Percentiles rank a stretch among this genome's conserved stretches.
phyloP scores from a whole-genome alignment of 2,888 invertebrate species.

The Orthosia gracilis region DNA sequence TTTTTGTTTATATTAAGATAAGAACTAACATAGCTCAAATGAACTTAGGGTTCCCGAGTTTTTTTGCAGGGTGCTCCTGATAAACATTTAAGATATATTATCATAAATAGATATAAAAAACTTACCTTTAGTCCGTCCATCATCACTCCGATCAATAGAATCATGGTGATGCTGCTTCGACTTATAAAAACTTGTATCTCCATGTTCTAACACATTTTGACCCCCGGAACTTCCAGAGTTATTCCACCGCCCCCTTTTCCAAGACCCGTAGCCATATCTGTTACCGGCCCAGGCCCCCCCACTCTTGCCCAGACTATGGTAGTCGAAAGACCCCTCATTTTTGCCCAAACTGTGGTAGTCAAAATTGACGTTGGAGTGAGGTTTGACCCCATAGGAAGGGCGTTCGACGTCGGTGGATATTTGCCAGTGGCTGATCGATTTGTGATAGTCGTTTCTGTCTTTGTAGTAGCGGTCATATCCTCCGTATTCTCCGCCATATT shows the following conservation, averaged over 20 bases:
- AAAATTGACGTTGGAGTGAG: conserved; percentile 74
- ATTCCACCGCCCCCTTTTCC: conserved; percentile 84
- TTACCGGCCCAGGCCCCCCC: conserved; percentile 60
- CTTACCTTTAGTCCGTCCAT: conserved; percentile 77
- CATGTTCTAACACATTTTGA: conserved; percentile 75
- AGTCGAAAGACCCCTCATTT: conserved; percentile 79
- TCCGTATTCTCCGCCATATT: conserved; percentile 92
- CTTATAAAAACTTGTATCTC: conserved; percentile 72
- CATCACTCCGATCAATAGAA: conserved; percentile 75
- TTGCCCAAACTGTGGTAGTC: conserved; percentile 87
- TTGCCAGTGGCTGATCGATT: conserved; percentile 90
- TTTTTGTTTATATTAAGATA: too few relatives aligned
- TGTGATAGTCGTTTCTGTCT: conserved; percentile 83
- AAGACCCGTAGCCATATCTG: conserved; percentile 80
- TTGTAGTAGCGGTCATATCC: conserved; percentile 82
- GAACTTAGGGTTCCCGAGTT: too few relatives aligned
- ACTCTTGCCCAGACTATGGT: conserved; percentile 80
- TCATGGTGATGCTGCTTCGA: conserved; percentile 64
- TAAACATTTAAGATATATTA: too few relatives aligned
- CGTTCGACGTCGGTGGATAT: conserved; percentile 80
- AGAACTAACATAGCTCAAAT: too few relatives aligned
- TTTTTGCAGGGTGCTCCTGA: too few relatives aligned
- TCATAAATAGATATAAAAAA: not conserved
- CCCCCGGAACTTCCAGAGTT: conserved; percentile 75
- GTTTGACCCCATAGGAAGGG: conserved; percentile 79